Percentiles rank a stretch among this genome's conserved stretches.
These are phyloP conservation scores for Helleia helle DNA, from an alignment of 2,888 invertebrate species.

Conservation along the genomic window DNA sequence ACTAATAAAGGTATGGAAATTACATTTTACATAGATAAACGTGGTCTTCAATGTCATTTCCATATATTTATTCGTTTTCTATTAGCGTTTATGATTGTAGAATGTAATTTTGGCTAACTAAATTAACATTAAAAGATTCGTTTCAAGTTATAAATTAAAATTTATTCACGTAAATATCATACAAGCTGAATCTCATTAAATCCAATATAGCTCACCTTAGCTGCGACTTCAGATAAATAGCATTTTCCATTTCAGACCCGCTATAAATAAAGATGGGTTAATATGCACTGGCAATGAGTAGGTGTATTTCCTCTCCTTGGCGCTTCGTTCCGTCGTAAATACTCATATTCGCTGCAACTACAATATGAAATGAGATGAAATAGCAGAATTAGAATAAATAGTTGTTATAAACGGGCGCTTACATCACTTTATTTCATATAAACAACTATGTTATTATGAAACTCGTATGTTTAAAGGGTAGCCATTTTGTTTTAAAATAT, in stretches of 20 bases:
- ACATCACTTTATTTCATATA: slow-evolving; percentile 4
- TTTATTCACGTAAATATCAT: too few species aligned
- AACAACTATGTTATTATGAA: slow-evolving; percentile 4
- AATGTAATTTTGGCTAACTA: too few species aligned
- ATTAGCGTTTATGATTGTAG: too few species aligned
- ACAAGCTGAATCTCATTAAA: too few species aligned
- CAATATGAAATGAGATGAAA: slow-evolving; percentile 12
- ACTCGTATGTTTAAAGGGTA: too few species aligned
- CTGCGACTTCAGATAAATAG: not conserved
- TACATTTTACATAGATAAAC: too few species aligned
- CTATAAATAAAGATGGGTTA: slow-evolving; percentile 21
- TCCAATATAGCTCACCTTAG: not conserved
- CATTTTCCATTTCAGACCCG: slow-evolving; percentile 1
- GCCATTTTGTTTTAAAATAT: too few species aligned
- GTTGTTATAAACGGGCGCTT: slow-evolving; percentile 1
- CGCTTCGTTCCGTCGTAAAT: slow-evolving; percentile 25
- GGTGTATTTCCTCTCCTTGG: slow-evolving; percentile 23
- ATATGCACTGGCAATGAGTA: slow-evolving; percentile 20
- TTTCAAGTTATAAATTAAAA: too few species aligned
- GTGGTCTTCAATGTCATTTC: too few species aligned
- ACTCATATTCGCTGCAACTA: slow-evolving; percentile 20
- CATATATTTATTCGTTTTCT: too few species aligned
- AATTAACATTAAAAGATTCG: too few species aligned
- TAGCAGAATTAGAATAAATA: not conserved
- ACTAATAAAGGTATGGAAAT: too few species aligned